These are phyloP conservation scores for Ischnus inquisitorius DNA, from an alignment of 2,888 invertebrate species.

Conservation along the genomic window DNA sequence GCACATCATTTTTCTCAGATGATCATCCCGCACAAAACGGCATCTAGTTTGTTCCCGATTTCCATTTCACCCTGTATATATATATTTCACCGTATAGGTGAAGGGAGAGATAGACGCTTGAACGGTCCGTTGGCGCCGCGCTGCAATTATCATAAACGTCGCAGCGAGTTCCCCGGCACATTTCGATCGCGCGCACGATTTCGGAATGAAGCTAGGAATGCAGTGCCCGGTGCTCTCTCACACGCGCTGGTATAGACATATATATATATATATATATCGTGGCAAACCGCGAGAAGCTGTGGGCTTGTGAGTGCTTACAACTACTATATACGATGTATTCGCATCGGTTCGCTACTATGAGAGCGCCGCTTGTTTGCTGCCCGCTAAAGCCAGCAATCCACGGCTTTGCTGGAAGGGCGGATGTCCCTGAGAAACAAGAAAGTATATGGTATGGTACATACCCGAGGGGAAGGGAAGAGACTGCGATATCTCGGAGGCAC, in stretches of 20 bases:
- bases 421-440: slow-evolving; percentile 71
- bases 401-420: slow-evolving; percentile 50
- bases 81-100: neutral
- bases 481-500: slow-evolving; percentile 44
- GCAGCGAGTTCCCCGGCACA: slow-evolving; percentile 63
- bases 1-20: no score
- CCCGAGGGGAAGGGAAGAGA: slow-evolving; percentile 18
- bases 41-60: no score
- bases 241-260: slow-evolving; percentile 21
- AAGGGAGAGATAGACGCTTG: slow-evolving; percentile 30
- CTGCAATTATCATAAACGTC: slow-evolving; percentile 80
- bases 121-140: slow-evolving; percentile 67
- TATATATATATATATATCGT: no score
- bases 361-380: slow-evolving; percentile 35
- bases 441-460: slow-evolving; percentile 47
- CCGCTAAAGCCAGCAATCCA: slow-evolving; percentile 17
- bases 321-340: slow-evolving; percentile 14
- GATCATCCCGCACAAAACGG: no score
- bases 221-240: slow-evolving; percentile 34
- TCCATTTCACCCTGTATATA: no score
- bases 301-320: neutral
- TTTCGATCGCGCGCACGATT: slow-evolving; percentile 72
- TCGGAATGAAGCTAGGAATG: slow-evolving; percentile 77
- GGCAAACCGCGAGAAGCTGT: slow-evolving; percentile 19
- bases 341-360: slow-evolving; percentile 40